Conservation (phyloP, 2,113 vertebrate genomes). For the Coracopsis vasa region DNA sequence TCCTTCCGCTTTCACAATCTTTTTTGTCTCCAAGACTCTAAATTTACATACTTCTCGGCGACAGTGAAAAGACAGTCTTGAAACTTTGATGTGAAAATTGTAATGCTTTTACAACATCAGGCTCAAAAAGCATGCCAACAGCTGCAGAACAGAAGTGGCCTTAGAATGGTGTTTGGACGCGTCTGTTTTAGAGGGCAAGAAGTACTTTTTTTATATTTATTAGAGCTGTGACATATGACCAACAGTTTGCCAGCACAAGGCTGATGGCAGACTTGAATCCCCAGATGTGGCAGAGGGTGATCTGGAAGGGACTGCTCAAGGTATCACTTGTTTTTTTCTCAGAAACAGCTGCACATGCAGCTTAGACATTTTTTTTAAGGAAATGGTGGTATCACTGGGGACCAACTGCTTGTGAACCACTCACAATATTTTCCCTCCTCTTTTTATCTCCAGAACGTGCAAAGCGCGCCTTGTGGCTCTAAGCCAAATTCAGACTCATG, state of each 20-base stretch:
- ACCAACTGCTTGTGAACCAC: background rate
- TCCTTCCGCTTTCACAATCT: background rate
- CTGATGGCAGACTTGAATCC: background rate
- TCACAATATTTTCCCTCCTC: background rate
- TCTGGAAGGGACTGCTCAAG: background rate
- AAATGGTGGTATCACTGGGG: background rate
- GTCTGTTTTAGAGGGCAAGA: background rate
- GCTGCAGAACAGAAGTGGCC: background rate
- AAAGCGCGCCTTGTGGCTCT: background rate
- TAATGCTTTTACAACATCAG: background rate
- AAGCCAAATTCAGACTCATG: background rate
- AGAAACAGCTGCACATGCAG: background rate
- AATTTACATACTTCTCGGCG: background rate
- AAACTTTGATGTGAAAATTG: background rate
- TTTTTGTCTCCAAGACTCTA: background rate
- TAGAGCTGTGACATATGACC: background rate
- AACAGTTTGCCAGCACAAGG: background rate
- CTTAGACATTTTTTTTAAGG: background rate
- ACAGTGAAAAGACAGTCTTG: background rate
- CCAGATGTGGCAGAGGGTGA: background rate
- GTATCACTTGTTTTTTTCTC: background rate
- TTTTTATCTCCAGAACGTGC: background rate
- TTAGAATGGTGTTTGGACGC: background rate
- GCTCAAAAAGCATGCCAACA: background rate
- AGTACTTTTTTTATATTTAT: background rate